Conservation (phyloP, 2,113 vertebrate species). For the Cariama cristata region DNA sequence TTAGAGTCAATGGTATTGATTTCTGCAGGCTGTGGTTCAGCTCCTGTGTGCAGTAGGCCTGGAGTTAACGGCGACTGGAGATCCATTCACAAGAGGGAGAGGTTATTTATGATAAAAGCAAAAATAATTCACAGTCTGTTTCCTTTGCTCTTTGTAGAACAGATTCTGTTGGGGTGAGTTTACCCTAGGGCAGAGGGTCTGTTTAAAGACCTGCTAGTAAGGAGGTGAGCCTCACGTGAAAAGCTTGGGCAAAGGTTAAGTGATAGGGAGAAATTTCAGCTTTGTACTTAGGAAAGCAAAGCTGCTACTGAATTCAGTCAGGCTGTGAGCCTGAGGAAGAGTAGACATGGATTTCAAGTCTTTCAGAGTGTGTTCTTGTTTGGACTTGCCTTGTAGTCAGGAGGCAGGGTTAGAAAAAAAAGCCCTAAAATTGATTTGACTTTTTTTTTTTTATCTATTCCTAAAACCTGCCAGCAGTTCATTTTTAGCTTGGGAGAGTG, state of each 20-base stretch:
- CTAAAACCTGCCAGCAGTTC: neutral
- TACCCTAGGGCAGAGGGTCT: neutral
- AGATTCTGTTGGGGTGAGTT: neutral
- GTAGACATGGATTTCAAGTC: neutral
- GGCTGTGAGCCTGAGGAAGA: neutral
- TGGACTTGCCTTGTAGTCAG: neutral
- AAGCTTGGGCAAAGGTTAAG: conserved; percentile 24
- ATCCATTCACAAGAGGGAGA: neutral
- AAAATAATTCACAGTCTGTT: conserved; percentile 16
- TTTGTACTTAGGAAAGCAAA: neutral
- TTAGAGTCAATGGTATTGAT: conserved; percentile 24
- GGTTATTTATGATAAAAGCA: conserved; percentile 22
- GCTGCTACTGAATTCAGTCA: neutral
- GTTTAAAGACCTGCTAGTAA: neutral
- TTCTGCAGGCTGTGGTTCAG: conserved; percentile 19
- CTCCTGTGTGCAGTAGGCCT: neutral
- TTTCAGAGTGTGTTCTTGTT: neutral
- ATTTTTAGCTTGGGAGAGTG: neutral
- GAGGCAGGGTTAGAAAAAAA: neutral
- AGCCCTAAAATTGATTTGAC: neutral
- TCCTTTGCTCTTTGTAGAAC: neutral
- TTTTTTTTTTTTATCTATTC: neutral
- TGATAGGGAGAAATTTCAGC: neutral
- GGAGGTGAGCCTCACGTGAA: neutral
- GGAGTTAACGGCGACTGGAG: neutral